Base-by-base conservation (phyloP, 2,888 invertebrate species). In the Drosophila flavopinicola region DNA sequence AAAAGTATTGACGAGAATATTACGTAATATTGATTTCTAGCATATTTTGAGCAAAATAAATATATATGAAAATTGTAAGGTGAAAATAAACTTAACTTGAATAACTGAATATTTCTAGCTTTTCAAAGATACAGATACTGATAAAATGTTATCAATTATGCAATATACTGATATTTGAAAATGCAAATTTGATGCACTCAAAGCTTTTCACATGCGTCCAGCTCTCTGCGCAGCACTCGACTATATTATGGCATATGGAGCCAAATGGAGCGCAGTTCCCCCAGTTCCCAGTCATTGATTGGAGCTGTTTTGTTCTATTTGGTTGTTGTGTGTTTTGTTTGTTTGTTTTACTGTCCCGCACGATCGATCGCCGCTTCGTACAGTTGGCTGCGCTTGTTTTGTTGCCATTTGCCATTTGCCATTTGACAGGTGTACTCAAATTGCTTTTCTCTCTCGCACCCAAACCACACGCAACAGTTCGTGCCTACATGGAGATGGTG, bases 401-500 rank as follows among this genome's bases (percentile, higher is more conserved):
- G 3, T 45, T 32, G 20, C n/a, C 6, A 10, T 38, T 42, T 38
- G 23, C 23, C 32, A 23, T 20, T 11, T 20, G 13, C 11, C 20
- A 17, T 23, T 23, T 23, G 29, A 11, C 39, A 60, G 35, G 3
- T 61, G 53, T 35, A 61, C 23, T 47, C 25, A 42, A 60, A 52
- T 11, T 15, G 7, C 6, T 5, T 15, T 49, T 37, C 2, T 30
- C 29, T 11, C 11, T 11, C 20, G 42, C 20, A 15, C 11, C 25
- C 3, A 11, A 2, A n/a, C 10, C 38, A 10, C 35, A n/a, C 9
- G 4, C 33, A 29, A 61, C 93, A 97, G 97, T 98, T 88, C 96
- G 97, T 95, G 97, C 97, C 71, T 98, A 98, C 91, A 97, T 98
- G 97, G 97, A 98, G 92, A 97, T 97, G 94, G 93, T 94, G 56